Conservation (phyloP, 2,797 vertebrate genomes). For the Esox masquinongy region DNA sequence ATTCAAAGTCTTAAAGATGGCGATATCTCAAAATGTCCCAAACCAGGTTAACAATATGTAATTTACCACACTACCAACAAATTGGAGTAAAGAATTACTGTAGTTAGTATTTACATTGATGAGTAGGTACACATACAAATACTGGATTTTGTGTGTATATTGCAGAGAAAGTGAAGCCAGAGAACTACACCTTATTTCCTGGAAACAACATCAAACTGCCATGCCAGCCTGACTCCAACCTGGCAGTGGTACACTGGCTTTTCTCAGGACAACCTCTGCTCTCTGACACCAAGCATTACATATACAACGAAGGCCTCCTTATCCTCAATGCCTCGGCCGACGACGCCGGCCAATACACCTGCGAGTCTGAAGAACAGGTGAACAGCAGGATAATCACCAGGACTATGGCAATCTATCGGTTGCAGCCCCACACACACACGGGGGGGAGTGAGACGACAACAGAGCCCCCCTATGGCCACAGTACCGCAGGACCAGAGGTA, state of each 20-base stretch:
- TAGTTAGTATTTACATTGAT: background rate
- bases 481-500: background rate
- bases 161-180: slow-evolving; percentile 54
- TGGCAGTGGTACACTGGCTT: slow-evolving; percentile 70
- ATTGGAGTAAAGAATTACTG: background rate
- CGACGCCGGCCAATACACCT: slow-evolving; percentile 66
- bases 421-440: slow-evolving; percentile 36
- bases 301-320: slow-evolving; percentile 64
- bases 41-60: slow-evolving; percentile 52
- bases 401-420: slow-evolving; percentile 58
- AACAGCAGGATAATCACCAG: slow-evolving; percentile 49
- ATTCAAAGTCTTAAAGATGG: slow-evolving; percentile 74
- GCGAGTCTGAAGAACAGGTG: slow-evolving; percentile 65
- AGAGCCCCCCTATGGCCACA: slow-evolving; percentile 26
- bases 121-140: background rate
- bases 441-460: slow-evolving; percentile 18
- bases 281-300: slow-evolving; percentile 65
- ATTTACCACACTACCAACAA: background rate
- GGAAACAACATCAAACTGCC: slow-evolving; percentile 68
- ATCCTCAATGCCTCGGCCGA: slow-evolving; percentile 56
- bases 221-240: slow-evolving; percentile 70
- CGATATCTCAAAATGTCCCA: slow-evolving; percentile 68
- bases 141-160: slow-evolving; percentile 20
- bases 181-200: slow-evolving; percentile 51
- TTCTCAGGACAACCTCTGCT: slow-evolving; percentile 60